Conservation (phyloP, 30 jellyfish, hydroid and myxozoan genomes). For the Cassiopea xamachana region DNA sequence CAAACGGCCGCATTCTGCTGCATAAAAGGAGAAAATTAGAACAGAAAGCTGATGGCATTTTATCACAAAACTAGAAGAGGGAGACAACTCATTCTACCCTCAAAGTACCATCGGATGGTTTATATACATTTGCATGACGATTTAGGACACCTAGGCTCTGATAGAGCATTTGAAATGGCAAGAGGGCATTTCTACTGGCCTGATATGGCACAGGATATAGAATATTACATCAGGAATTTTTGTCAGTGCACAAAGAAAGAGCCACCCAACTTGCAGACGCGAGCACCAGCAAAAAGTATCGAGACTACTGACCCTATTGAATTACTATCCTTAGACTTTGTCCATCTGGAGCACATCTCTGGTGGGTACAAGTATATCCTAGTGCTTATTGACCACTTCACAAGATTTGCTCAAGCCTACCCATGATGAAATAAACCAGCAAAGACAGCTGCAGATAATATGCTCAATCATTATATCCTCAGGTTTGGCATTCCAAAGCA, state of each 20-base stretch:
- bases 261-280: not conserved
- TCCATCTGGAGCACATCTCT: conserved; percentile 45
- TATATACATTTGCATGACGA: not conserved
- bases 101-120: not conserved
- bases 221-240: conserved; percentile 5
- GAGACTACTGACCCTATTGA: conserved; percentile 28
- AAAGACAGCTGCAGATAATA: conserved; percentile 47
- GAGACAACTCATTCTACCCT: conserved; percentile 48
- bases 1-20: conserved; percentile 9
- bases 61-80: conserved; percentile 10
- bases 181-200: conserved; percentile 13
- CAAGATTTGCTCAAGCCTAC: conserved; percentile 59
- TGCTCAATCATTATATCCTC: conserved; percentile 51
- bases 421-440: conserved; percentile 47
- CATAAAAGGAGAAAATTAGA: conserved; percentile 21
- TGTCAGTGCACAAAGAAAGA: conserved; percentile 5
- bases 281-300: conserved; percentile 40
- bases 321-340: conserved; percentile 22
- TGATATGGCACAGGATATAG: conserved; percentile 20
- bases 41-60: conserved; percentile 26
- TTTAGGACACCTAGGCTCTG: conserved; percentile 22
- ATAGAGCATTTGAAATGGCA: not conserved
- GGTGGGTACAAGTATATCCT: conserved; percentile 26
- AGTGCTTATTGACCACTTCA: conserved; percentile 34
- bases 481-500: conserved; percentile 65